phyloP scores from a whole-genome alignment of 1,140 invertebrate genomes.

The Atopsyche davidsoni region DNA sequence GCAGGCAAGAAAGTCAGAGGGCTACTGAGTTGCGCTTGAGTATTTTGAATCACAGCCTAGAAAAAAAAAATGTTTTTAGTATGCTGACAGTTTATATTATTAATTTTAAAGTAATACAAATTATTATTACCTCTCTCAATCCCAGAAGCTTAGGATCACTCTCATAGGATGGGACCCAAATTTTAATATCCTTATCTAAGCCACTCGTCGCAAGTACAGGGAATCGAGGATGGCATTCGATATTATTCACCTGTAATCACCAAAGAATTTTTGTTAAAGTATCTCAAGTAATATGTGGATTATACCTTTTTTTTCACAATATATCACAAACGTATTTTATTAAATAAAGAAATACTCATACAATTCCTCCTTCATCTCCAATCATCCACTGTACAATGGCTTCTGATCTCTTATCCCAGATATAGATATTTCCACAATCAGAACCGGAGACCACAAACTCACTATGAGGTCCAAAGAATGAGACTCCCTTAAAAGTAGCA shows the following conservation, averaged over 20 bases:
- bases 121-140: constrained; percentile 28
- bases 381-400: constrained; percentile 81
- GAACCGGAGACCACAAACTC: constrained; percentile 90
- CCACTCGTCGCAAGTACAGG: constrained; percentile 88
- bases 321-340: too few species aligned
- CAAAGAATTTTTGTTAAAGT: too few species aligned
- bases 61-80: constrained; percentile 16
- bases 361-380: constrained; percentile 81
- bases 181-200: constrained; percentile 86
- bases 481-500: constrained; percentile 86
- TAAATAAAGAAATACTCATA: constrained; percentile 36
- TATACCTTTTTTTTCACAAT: too few species aligned
- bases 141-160: constrained; percentile 45
- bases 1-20: constrained; percentile 38
- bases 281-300: too few species aligned
- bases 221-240: constrained; percentile 83
- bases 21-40: constrained; percentile 28
- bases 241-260: constrained; percentile 72
- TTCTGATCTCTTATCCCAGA: constrained; percentile 89
- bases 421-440: constrained; percentile 90
- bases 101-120: constrained; percentile 6
- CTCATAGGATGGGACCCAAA: constrained; percentile 78
- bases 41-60: constrained; percentile 39
- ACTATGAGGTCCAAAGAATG: constrained; percentile 87
- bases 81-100: too few species aligned